Evolutionary conservation across 1,140 invertebrate genomes (phyloP).

Genomic region (Drosophila insularis): DNA sequence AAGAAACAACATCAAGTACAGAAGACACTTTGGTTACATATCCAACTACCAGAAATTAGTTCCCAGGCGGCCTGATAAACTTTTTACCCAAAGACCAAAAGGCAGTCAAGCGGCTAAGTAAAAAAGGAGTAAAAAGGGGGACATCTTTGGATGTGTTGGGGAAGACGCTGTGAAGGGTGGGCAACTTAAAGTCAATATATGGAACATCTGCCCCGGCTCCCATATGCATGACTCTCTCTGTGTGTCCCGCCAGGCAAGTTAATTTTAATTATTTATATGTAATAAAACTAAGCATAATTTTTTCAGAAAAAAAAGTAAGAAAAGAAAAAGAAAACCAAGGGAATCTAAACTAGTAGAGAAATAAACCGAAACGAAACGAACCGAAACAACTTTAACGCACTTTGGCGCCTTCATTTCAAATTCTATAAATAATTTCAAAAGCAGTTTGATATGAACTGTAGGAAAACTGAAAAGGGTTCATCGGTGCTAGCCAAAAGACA

Average conservation of each 20-base stretch:
- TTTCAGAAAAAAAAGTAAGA: conserved; percentile 5
- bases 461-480: conserved; percentile 22
- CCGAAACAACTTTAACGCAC: conserved; percentile 32
- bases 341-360: conserved; percentile 16
- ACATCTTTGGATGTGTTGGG: background rate
- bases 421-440: conserved; percentile 79
- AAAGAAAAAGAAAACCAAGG: background rate
- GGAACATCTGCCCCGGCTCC: conserved; percentile 48
- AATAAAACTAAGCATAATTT: conserved; percentile 76
- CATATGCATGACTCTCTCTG: conserved; percentile 44
- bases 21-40: conserved; percentile 52
- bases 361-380: background rate
- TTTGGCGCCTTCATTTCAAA: conserved; percentile 61
- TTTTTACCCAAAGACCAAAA: conserved; percentile 10
- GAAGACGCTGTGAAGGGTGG: background rate
- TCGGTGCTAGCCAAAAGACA: background rate
- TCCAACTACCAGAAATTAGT: conserved; percentile 40
- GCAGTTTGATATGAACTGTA: conserved; percentile 61
- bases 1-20: conserved; percentile 12
- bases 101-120: conserved; percentile 5
- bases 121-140: background rate
- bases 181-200: conserved; percentile 19
- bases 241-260: conserved; percentile 29
- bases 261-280: conserved; percentile 67
- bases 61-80: conserved; percentile 37